phyloP scores from a whole-genome alignment of 1,140 invertebrate genomes.

The Proales similis region DNA sequence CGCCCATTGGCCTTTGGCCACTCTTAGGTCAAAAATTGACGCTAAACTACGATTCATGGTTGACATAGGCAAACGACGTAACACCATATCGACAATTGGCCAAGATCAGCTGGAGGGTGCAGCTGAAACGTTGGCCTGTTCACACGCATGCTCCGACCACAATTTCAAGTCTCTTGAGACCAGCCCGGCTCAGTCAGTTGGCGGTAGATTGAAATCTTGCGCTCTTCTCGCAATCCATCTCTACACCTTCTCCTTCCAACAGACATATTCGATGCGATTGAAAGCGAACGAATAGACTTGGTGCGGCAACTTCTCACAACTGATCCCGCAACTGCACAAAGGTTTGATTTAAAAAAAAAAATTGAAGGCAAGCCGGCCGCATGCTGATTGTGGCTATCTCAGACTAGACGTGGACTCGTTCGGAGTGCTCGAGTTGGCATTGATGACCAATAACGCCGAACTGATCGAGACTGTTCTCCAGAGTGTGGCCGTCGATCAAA shows the following conservation, averaged over 20 bases:
- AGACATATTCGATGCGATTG: background rate
- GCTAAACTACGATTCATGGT: no score
- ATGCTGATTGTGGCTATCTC: slow-evolving; percentile 39
- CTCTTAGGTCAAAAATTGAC: no score
- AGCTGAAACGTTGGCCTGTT: background rate
- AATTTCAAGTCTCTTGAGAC: slow-evolving; percentile 1
- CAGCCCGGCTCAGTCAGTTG: slow-evolving; percentile 9
- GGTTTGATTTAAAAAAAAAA: slow-evolving; percentile 33
- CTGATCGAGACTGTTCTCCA: slow-evolving; percentile 77
- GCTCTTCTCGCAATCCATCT: background rate
- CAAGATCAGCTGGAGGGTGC: slow-evolving; percentile 1
- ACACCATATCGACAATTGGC: slow-evolving; percentile 28
- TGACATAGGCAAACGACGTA: slow-evolving; percentile 32
- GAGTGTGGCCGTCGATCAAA: slow-evolving; percentile 78
- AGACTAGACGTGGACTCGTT: slow-evolving; percentile 75
- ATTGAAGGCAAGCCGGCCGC: background rate
- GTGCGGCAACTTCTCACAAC: background rate
- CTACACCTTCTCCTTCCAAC: background rate
- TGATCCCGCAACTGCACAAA: background rate
- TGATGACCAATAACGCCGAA: slow-evolving; percentile 73
- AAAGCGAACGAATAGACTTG: background rate
- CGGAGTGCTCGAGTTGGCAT: slow-evolving; percentile 78
- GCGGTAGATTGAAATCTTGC: slow-evolving; percentile 3
- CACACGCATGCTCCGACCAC: background rate
- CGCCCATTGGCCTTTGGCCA: no score